A percentile compares a stretch with the other conserved stretches of the same genome.
phyloP scores from a whole-genome alignment of 1,140 invertebrate genomes.

The Teleogryllus occipitalis region DNA sequence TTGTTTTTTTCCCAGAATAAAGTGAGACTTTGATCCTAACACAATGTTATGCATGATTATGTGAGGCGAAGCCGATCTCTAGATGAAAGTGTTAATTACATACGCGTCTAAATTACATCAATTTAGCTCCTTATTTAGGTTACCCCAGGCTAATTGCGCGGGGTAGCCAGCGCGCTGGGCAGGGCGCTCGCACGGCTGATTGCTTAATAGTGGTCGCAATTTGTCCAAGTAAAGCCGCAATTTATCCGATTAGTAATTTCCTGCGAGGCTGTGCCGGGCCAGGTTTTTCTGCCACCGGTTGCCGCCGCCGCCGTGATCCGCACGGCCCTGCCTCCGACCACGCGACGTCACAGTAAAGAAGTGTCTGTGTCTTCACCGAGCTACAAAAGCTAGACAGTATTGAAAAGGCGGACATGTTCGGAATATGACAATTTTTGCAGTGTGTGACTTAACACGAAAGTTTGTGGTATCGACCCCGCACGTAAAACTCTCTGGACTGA shows the following conservation, averaged over 20 bases:
- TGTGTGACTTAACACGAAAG: no score
- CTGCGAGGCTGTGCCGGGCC: background rate
- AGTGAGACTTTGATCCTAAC: background rate
- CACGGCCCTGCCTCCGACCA: no score
- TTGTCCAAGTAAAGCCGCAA: constrained; percentile 17
- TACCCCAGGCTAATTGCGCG: background rate
- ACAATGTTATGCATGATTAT: constrained; percentile 5
- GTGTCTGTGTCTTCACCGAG: no score
- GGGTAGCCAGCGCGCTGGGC: background rate
- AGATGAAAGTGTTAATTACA: constrained; percentile 19
- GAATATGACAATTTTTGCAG: no score
- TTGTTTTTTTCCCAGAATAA: background rate
- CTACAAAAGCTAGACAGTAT: no score
- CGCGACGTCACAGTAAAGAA: no score
- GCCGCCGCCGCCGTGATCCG: no score
- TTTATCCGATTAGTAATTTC: constrained; percentile 15
- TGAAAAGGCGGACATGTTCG: no score
- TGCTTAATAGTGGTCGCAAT: constrained; percentile 15
- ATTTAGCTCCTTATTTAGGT: constrained; percentile 15
- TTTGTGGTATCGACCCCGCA: no score
- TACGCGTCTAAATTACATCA: constrained; percentile 18
- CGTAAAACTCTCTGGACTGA: no score
- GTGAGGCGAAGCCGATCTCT: background rate
- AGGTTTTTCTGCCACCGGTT: background rate
- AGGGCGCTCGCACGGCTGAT: background rate